A percentile compares a stretch with the other conserved stretches of the same genome.
These are phyloP conservation scores for Pygoscelis antarcticus DNA, from an alignment of 2,113 vertebrate genomes.

Conservation along the genomic window DNA sequence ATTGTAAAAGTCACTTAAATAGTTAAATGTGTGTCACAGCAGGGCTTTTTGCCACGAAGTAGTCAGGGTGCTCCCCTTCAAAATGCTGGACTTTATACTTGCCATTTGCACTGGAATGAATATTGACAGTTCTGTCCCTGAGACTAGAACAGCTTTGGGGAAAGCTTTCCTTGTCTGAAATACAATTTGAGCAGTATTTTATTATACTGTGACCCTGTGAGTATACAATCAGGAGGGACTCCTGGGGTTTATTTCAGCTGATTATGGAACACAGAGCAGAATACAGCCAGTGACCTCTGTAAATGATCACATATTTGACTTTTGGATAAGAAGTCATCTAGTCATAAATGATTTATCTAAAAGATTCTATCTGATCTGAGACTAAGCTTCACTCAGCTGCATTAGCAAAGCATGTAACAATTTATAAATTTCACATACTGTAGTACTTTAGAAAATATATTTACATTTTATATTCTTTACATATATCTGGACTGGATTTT, in stretches of 20 bases:
- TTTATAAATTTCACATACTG: slow-evolving; percentile 56
- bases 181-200: slow-evolving; percentile 55
- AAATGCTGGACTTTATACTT: slow-evolving; percentile 39
- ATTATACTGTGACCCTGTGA: slow-evolving; percentile 59
- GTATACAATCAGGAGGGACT: slow-evolving; percentile 38
- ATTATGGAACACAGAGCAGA: slow-evolving; percentile 50
- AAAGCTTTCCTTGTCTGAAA: slow-evolving; percentile 38
- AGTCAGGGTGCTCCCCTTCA: background rate
- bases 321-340: slow-evolving; percentile 62
- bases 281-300: slow-evolving; percentile 64
- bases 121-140: background rate
- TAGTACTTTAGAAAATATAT: slow-evolving; percentile 54
- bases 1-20: background rate
- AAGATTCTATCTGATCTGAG: slow-evolving; percentile 59
- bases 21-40: slow-evolving; percentile 11
- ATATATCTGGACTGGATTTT: slow-evolving; percentile 45
- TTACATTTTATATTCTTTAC: slow-evolving; percentile 46
- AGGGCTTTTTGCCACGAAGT: background rate
- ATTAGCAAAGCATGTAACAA: slow-evolving; percentile 41
- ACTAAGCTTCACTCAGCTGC: slow-evolving; percentile 29
- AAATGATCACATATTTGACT: slow-evolving; percentile 68
- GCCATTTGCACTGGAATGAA: slow-evolving; percentile 14
- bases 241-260: slow-evolving; percentile 53
- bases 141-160: background rate
- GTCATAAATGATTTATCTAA: slow-evolving; percentile 61